Percentiles rank a stretch among this genome's conserved stretches.
phyloP scores from a whole-genome alignment of 2,888 invertebrate species.

The Ennomos quercinarius region DNA sequence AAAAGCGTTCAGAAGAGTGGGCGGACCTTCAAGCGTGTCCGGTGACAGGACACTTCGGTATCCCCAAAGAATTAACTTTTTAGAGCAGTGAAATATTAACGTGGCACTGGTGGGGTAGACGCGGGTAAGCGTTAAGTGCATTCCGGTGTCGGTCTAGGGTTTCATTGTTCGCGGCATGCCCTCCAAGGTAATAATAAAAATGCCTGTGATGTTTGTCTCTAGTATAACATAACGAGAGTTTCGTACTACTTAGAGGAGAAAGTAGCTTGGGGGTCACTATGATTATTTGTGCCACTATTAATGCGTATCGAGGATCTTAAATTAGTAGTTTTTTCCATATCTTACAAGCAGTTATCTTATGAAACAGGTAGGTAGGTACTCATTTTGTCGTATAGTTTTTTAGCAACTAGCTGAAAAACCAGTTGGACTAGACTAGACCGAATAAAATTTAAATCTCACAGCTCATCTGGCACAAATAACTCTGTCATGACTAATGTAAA shows the following conservation, averaged over 20 bases:
- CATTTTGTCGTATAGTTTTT: no score
- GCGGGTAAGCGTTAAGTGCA: conserved; percentile 53
- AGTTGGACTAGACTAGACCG: no score
- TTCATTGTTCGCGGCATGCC: conserved; percentile 35
- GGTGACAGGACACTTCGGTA: neutral
- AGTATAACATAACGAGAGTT: conserved; percentile 5
- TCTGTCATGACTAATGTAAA: conserved; percentile 6
- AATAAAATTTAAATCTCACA: no score
- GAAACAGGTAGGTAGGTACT: no score
- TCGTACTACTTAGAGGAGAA: no score
- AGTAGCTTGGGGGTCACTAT: no score
- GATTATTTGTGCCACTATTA: no score
- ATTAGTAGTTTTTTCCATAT: no score
- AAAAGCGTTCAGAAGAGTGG: conserved; percentile 1
- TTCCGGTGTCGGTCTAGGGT: conserved; percentile 46
- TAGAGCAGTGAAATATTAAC: conserved; percentile 53
- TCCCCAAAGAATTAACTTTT: conserved; percentile 9
- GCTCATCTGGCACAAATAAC: no score
- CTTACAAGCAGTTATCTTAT: no score
- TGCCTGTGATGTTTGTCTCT: conserved; percentile 19
- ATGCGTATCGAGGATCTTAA: no score
- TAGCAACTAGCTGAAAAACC: no score
- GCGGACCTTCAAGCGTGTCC: neutral
- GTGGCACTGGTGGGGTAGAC: conserved; percentile 43
- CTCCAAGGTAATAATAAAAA: conserved; percentile 23